Base-by-base conservation (phyloP, 2,797 vertebrate species). In the Sylvilagus floridanus region DNA sequence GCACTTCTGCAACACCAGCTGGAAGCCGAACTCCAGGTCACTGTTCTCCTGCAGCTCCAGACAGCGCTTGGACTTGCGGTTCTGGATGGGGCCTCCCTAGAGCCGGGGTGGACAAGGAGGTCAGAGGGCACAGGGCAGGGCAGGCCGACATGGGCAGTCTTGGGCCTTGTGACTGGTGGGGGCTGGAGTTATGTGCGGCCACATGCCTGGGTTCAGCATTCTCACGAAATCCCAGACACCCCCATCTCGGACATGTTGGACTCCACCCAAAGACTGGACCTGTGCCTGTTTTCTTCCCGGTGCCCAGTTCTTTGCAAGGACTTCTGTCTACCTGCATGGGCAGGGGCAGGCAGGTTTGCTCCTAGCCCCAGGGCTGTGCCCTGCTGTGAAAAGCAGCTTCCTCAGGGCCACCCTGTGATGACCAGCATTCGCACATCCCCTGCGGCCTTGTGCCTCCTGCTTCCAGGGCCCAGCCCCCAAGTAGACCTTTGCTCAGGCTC, bases 81-180 rank as follows among this genome's bases (percentile, higher is more conserved):
- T 99, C 98, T 99, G 99, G 98, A 99, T 99, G 97, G 99, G 98
- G 94, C 99, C 99, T 99, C 99, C 99, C 99, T 99, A 95, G 98
- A 54, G 84, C 26, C 72, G 57, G 96, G 83, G 97, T 32, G 90
- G 97, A 98, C 96, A 66, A 50, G 1, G 24, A 54, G 13, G n/a
- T 96, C 90, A 96, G 92, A 89, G 62, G 17, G 19, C 2, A 7
- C 0, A 71, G 35, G n/a, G 54, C 22, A 35, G 32, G 7, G 21
- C 0, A 1, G 17, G 7, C 35, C 26, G 35, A 54, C 11, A 14
- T 5, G 7, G 54, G 57, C 47, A 54, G 16, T 37, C 37, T n/a
- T 19, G 11, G 87, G 50, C 8, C 47, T 21, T 21, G 57, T 0
- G 24, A 52, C 30, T 9, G 11, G 26, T 9, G 0, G 26, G 35